phyloP scores from a whole-genome alignment of 2,888 invertebrate genomes.

The Idaea aversata region DNA sequence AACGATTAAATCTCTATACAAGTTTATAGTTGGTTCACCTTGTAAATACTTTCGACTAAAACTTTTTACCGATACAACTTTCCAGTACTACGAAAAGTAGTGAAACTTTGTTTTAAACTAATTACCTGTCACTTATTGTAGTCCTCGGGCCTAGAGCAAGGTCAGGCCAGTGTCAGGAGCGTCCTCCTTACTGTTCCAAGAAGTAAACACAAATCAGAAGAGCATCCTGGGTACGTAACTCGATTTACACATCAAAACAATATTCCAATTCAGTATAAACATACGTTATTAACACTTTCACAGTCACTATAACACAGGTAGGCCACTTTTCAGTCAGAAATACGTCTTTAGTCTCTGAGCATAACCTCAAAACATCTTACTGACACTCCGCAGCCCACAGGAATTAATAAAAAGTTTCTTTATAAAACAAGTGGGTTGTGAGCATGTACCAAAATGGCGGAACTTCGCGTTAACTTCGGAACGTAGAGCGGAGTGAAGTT shows the following conservation, averaged over 20 bases:
- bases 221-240: conserved; percentile 69
- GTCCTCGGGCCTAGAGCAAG: conserved; percentile 53
- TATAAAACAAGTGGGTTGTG: conserved; percentile 82
- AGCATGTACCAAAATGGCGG: conserved; percentile 82
- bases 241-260: conserved; percentile 76
- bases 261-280: conserved; percentile 63
- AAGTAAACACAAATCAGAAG: conserved; percentile 77
- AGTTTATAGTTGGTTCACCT: conserved; percentile 47
- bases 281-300: conserved; percentile 44
- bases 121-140: conserved; percentile 55
- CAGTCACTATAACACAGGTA: conserved; percentile 51
- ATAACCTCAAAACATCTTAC: conserved; percentile 81
- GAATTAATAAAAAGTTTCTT: conserved; percentile 82
- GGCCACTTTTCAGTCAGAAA: conserved; percentile 56
- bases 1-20: conserved; percentile 21
- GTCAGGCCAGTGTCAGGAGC: conserved; percentile 55
- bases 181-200: conserved; percentile 59
- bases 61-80: conserved; percentile 72
- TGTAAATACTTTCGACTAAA: conserved; percentile 61
- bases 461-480: conserved; percentile 81
- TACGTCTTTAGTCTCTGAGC: conserved; percentile 66
- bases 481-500: conserved; percentile 80
- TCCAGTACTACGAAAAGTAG: conserved; percentile 55
- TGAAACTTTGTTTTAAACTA: conserved; percentile 54
- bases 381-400: conserved; percentile 80